Conservation (phyloP, 1,140 invertebrate genomes). For the Tetramorium simillimum region DNA sequence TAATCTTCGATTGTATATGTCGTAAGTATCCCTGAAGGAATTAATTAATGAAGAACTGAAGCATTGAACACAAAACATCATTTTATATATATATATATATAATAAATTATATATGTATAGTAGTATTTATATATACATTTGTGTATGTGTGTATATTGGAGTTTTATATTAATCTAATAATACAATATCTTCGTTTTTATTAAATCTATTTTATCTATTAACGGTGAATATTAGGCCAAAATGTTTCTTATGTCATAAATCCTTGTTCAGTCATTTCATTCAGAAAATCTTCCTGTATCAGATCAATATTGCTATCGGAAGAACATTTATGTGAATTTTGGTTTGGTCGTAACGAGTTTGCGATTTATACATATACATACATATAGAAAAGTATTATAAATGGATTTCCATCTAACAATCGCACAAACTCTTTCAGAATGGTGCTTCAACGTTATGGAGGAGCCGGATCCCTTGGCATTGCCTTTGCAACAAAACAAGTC, state of each 20-base stretch:
- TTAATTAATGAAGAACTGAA: no score
- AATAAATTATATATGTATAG: no score
- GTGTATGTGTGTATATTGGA: not conserved
- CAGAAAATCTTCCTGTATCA: not conserved
- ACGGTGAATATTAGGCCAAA: not conserved
- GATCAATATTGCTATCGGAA: not conserved
- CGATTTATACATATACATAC: not conserved
- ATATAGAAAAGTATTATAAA: not conserved
- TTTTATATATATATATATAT: no score
- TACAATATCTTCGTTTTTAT: not conserved
- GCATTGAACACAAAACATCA: no score
- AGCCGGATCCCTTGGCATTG: not conserved
- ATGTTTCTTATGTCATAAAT: not conserved
- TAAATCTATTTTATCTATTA: not conserved
- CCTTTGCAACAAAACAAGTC: not conserved
- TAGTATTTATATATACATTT: no score
- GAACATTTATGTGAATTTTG: not conserved
- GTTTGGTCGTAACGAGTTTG: not conserved
- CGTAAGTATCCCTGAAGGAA: no score
- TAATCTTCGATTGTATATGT: not conserved
- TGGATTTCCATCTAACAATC: constrained; percentile 26
- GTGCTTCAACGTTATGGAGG: constrained; percentile 55
- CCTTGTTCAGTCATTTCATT: not conserved
- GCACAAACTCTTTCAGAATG: constrained; percentile 67
- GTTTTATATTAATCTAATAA: not conserved